Evolutionary conservation across 2,113 vertebrate species (phyloP), one percentile per base, ranked within the genome.

Genomic region (Coregonus clupeaformis): DNA sequence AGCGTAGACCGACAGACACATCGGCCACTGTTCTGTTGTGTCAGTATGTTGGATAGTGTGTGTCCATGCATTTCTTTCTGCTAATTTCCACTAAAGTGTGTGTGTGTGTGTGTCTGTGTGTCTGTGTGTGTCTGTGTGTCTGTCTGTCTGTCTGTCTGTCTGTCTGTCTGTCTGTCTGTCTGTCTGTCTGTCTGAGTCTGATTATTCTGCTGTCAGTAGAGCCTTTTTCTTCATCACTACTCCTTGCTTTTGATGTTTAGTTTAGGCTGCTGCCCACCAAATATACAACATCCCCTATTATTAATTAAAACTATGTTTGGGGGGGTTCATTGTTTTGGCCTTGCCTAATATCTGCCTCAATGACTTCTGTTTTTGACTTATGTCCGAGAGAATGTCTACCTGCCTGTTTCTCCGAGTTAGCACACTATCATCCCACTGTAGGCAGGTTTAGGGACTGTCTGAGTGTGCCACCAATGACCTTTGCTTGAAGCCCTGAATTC

Each of bases 321-420:
- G 49, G 47, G 14, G 49, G 49, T 68, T 81, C 12, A n/a, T 68
- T 68, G 83, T 74, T 80, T 79, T 79, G 86, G 80, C 80, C 79
- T 89, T 85, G 69, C 74, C 78, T 81, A 84, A 82, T 14, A 69
- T 85, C 74, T 89, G 89, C 74, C 73, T 82, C 47, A 72, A 75
- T 73, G 22, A 66, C 74, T 84, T 87, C 82, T 73, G 69, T 82
- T 88, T 86, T 73, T 74, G 77, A 79, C 77, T 73, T n/a, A 76
- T 4, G 78, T 88, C 85, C 83, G 77, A 76, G 78, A 52, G 73
- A 84, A 87, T 87, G 86, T 90, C 88, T 89, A 87, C 85, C 89
- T 90, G 85, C 87, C 90, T 90, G 88, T 87, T 89, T 87, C 87
- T 89, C 85, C 86, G 86, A 91, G 90, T 84, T 86, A 79, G 82